Evolutionary conservation across 2,888 invertebrate species (phyloP), one percentile per base, ranked within the genome.

Genomic region (Scaptomyza polygonia): DNA sequence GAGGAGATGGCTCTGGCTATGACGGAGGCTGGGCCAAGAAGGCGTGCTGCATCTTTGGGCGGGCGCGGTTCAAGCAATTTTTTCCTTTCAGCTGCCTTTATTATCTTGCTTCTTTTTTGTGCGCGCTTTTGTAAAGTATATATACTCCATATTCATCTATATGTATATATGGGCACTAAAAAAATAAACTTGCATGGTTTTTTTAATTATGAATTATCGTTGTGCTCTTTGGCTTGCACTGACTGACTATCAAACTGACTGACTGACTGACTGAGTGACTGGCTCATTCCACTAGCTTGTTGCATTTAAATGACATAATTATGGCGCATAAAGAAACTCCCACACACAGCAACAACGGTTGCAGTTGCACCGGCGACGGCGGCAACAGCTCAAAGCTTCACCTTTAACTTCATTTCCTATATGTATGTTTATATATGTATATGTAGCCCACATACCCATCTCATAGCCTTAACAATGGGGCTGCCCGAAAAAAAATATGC

Each of bases 241-340:
- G 71, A 32, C 72, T 42, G 57, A n/a, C 47, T 40, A 54, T n/a
- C 53, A 40, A 45, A 16, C 40, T 54, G 59, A 7, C 51, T 43
- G 57, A 39, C 25, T 25, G 25, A 25, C 5, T 25, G 25, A 25
- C 74, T 68, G 75, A 51, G 45, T 67, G 79, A 70, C 66, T 54
- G 75, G 43, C 57, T 61, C 64, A 58, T 48, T 64, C 54, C 56
- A 56, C 47, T 47, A 82, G 84, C 83, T 88, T 84, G 84, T 89
- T 89, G 89, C 88, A 88, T 90, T 84, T 82, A 90, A 88, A 90
- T 89, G 89, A 88, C 86, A 89, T 89, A 90, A 88, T 88, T 89
- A 90, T 79, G 88, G 77, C 73, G 72, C 83, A 88, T 74, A 87
- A 85, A 78, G 74, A 69, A 58, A 75, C 88, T 86, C 78, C 88